phyloP scores from a whole-genome alignment of 2,797 vertebrate genomes.

The Artibeus jamaicensis region DNA sequence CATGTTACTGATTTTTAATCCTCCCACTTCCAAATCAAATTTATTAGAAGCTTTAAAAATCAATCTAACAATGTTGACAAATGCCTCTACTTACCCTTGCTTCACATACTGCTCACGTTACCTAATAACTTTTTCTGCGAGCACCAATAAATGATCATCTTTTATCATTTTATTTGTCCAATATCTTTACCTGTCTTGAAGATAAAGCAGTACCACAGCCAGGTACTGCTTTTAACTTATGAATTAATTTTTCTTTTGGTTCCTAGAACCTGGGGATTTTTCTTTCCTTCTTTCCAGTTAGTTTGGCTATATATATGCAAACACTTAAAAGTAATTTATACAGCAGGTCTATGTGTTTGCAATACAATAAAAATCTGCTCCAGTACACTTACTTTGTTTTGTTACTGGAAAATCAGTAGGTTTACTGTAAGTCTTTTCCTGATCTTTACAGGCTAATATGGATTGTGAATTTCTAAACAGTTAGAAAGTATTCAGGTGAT shows the following conservation, averaged over 20 bases:
- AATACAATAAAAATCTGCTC: neutral
- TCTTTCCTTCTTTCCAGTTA: neutral
- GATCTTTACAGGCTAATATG: neutral
- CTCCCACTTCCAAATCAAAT: neutral
- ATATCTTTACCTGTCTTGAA: neutral
- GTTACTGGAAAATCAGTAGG: neutral
- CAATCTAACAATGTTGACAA: neutral
- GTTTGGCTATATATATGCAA: neutral
- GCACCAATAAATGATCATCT: neutral
- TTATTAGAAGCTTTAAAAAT: conserved; percentile 5
- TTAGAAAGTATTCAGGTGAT: neutral
- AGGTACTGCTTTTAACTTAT: neutral
- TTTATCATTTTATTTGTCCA: neutral
- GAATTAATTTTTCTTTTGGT: neutral
- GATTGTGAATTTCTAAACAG: neutral
- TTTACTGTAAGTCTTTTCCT: neutral
- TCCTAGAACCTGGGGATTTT: neutral
- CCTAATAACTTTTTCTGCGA: neutral
- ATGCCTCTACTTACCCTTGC: neutral
- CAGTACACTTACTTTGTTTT: neutral
- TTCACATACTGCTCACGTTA: neutral
- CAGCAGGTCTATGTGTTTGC: neutral
- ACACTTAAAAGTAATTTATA: neutral
- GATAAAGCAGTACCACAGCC: neutral
- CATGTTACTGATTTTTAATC: neutral